Percentiles rank a stretch among this genome's conserved stretches.
These are phyloP conservation scores for Novumbra hubbsi DNA, from an alignment of 2,797 vertebrate genomes.

Conservation along the genomic window DNA sequence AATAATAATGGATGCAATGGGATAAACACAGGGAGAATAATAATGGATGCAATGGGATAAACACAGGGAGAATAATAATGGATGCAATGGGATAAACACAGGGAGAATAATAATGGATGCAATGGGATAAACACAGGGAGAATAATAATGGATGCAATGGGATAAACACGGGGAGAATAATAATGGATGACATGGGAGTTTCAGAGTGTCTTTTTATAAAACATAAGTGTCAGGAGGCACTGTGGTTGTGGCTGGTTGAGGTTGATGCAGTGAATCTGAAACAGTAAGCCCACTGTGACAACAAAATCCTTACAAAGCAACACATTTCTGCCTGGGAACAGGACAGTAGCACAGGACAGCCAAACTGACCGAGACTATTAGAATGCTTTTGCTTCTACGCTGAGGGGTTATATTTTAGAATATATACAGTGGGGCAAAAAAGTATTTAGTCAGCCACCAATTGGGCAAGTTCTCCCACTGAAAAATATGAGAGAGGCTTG, in stretches of 20 bases:
- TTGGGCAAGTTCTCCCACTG: too few relatives aligned
- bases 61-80: too few relatives aligned
- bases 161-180: neutral
- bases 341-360: conserved; percentile 1
- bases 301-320: neutral
- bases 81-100: too few relatives aligned
- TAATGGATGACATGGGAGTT: neutral
- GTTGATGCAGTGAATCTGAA: conserved; percentile 1
- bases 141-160: neutral
- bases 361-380: neutral
- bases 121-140: neutral
- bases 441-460: too few relatives aligned
- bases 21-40: neutral
- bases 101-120: neutral
- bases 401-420: neutral
- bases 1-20: too few relatives aligned
- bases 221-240: conserved; percentile 3
- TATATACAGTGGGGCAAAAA: too few relatives aligned
- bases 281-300: neutral
- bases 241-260: neutral
- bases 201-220: neutral
- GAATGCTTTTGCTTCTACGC: neutral
- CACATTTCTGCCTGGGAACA: neutral
- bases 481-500: too few relatives aligned
- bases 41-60: neutral